Evolutionary conservation across 30 jellyfish, hydroid and myxozoan species (phyloP), one percentile per base, ranked within the genome.

Genomic region (Aurelia aurita complex sp. Pacific): DNA sequence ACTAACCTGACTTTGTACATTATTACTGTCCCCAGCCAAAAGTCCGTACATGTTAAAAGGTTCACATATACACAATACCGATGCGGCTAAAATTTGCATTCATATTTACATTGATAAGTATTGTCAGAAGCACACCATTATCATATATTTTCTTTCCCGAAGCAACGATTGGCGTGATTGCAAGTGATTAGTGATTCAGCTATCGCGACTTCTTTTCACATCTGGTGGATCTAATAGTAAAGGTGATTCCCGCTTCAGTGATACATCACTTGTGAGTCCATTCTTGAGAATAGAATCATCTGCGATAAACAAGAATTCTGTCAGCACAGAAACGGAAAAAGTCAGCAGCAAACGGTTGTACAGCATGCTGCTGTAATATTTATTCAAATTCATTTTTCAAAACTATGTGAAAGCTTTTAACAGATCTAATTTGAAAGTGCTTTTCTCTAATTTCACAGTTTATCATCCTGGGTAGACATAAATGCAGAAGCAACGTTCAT

Each of bases 171-270:
- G 57, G 57, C 57, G 57, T 46, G 57, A 46, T 46, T 46, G 57
- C 57, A 46, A 46, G 57, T 46, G 57, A 38, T 40, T 64, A 34
- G 46, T 42, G 10, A 3, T 23, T 64, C 70, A 84, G 76, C 80
- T 84, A 23, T 73, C 93, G 35, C 87, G 87, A 69, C 73, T 73
- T 73, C 93, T 64, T 70, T 84, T 84, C 74, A 59, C 80, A 15
- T 38, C 70, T 4, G 87, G 75, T 17, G 76, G 93, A 13, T 66
- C 81, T 53, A 84, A 64, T 77, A 72, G 87, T 12, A 84, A 59
- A 33, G 87, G 85, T 34, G 93, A 73, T 57, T 83, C 92, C 23
- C 83, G 85, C 82, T 83, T 83, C 18, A 84, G 66, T 5, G 87
- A 73, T 38, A 84, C 79, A 54, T 84, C 93, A 84, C 80, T 71